phyloP scores from a whole-genome alignment of 2,888 invertebrate genomes.

The Steinernema hermaphroditum region DNA sequence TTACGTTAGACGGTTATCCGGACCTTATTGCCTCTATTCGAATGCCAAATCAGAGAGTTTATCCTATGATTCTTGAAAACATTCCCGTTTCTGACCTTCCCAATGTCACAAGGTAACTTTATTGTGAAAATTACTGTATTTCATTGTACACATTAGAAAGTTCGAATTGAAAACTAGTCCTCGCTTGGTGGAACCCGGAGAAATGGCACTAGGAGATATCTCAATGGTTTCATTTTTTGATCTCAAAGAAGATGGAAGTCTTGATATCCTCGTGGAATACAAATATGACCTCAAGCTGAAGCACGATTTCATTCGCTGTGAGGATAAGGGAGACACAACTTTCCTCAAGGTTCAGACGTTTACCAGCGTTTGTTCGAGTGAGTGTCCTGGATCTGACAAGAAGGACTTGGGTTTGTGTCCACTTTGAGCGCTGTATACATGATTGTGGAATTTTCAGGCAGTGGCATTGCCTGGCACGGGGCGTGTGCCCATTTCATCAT shows the following conservation, averaged over 20 bases:
- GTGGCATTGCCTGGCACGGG: slow-evolving; percentile 64
- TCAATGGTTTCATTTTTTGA: slow-evolving; percentile 55
- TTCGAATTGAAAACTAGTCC: slow-evolving; percentile 37
- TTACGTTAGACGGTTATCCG: slow-evolving; percentile 60
- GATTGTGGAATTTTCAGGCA: slow-evolving; percentile 44
- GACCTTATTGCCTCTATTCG: slow-evolving; percentile 51
- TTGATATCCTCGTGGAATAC: slow-evolving; percentile 64
- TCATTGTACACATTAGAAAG: slow-evolving; percentile 33
- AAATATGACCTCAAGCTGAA: slow-evolving; percentile 32
- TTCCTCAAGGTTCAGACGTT: slow-evolving; percentile 65
- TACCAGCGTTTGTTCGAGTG: slow-evolving; percentile 48
- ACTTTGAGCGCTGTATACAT: not conserved
- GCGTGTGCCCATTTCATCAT: slow-evolving; percentile 60
- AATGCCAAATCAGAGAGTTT: slow-evolving; percentile 34
- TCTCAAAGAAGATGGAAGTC: slow-evolving; percentile 63
- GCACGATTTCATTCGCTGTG: slow-evolving; percentile 46
- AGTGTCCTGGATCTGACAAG: slow-evolving; percentile 32
- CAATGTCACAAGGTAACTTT: slow-evolving; percentile 12
- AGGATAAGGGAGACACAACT: slow-evolving; percentile 64
- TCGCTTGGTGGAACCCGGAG: slow-evolving; percentile 34
- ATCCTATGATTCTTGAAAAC: slow-evolving; percentile 51
- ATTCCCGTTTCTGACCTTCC: slow-evolving; percentile 12
- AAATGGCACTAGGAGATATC: slow-evolving; percentile 33
- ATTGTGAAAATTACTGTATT: not conserved
- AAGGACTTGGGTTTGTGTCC: slow-evolving; percentile 31